A percentile compares a stretch with the other conserved stretches of the same genome.
These are phyloP conservation scores for Laspeyria flexula DNA, from an alignment of 2,888 invertebrate genomes.

Conservation along the genomic window DNA sequence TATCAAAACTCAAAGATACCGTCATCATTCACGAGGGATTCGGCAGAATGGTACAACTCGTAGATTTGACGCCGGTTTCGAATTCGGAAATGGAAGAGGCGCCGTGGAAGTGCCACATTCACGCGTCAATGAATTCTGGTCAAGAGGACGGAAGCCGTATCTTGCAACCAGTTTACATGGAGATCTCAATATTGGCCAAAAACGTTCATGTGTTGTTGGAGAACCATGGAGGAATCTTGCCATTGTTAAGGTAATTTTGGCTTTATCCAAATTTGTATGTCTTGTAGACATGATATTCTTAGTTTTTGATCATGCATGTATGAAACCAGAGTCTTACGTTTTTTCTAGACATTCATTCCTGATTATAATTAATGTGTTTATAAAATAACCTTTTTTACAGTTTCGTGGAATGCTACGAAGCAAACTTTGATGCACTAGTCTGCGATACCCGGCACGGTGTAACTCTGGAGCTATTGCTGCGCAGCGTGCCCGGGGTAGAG, in stretches of 20 bases:
- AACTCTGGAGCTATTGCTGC: conserved; percentile 95
- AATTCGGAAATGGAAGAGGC: conserved; percentile 74
- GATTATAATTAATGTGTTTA: too few relatives aligned
- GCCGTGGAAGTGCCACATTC: conserved; percentile 84
- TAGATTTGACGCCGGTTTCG: conserved; percentile 69
- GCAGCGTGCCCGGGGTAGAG: conserved; percentile 91
- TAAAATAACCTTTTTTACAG: too few relatives aligned
- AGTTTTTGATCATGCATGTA: too few relatives aligned
- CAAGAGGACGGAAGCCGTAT: conserved; percentile 78
- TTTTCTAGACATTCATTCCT: too few relatives aligned
- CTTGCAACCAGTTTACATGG: conserved; percentile 89
- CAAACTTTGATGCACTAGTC: conserved; percentile 88
- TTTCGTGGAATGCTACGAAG: conserved; percentile 93
- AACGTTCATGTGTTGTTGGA: conserved; percentile 89
- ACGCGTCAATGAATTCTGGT: conserved; percentile 64
- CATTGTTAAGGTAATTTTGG: conserved; percentile 89
- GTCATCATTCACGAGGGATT: conserved; percentile 79
- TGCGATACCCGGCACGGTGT: conserved; percentile 90
- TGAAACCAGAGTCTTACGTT: too few relatives aligned
- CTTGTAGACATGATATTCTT: background rate
- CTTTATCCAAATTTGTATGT: background rate
- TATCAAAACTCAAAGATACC: conserved; percentile 91
- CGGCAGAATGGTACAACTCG: conserved; percentile 75
- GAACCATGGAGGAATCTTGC: conserved; percentile 91
- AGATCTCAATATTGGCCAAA: conserved; percentile 87